Evolutionary conservation across 2,888 invertebrate species (phyloP), one percentile per base, ranked within the genome.

Genomic region (Andrena fulva): DNA sequence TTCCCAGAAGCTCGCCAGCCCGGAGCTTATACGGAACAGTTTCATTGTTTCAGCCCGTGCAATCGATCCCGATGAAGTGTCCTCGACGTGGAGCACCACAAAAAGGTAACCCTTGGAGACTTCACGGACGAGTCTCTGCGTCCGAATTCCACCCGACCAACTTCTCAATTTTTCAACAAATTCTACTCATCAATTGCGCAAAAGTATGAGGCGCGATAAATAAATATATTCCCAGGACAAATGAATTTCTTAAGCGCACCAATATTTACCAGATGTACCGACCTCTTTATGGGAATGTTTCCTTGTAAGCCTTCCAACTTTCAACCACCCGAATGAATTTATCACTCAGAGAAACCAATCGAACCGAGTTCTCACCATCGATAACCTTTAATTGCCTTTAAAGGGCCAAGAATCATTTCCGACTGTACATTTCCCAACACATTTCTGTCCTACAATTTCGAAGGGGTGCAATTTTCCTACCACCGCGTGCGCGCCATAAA

Each of bases 381-480:
- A 16, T 10, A 24, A 27, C 12, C 4, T 2, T 24, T 6, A 12
- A 56, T 31, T 33, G 35, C 2, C 20, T 27, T 10, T 31, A 33
- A 35, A 5, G 2, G 66, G 16, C 12, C 3, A 2, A 2, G 8
- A 0, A 29, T 31, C 73, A 56, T 73, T 67, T 67, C 56, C 67
- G 48, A 52, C 60, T 20, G n/a, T 29, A 10, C 35, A 60, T 70
- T 54, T 42, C 62, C 62, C 35, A 63, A 52, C 52, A 70, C 54
- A n/a, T n/a, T 70, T 63, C 52, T 42, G 50, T 42, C 29, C 29
- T 2, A 12, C 3, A 42, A 42, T 52, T 50, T 27, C 50, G 20
- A 10, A n/a, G 29, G 29, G 62, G 10, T 54, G 52, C 42, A 54
- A 54, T 76, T 76, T 54, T 52, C 60, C 60, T 20, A 10, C 20